A percentile compares a stretch with the other conserved stretches of the same genome.
These are phyloP conservation scores for Tursiops truncatus DNA, from an alignment of 2,113 vertebrate species.

Conservation along the genomic window DNA sequence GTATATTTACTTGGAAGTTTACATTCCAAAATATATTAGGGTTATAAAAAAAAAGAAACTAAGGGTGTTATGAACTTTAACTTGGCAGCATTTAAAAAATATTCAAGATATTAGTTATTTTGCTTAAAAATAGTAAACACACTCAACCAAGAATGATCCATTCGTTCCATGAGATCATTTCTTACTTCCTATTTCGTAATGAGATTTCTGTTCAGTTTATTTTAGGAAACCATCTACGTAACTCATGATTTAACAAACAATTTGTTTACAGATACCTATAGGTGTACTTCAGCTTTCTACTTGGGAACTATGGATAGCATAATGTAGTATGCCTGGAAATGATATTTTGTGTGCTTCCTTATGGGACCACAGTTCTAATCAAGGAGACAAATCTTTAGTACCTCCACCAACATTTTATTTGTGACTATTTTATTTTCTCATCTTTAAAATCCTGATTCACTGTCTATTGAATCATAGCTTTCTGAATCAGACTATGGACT, in stretches of 20 bases:
- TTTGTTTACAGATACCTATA: background rate
- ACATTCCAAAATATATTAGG: background rate
- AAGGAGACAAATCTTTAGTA: background rate
- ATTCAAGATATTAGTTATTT: background rate
- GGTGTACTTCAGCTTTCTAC: background rate
- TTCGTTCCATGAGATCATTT: background rate
- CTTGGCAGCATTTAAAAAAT: background rate
- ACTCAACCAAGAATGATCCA: background rate
- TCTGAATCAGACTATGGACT: constrained; percentile 11
- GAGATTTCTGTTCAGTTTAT: constrained; percentile 31
- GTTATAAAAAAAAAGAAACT: background rate
- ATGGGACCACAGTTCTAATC: background rate
- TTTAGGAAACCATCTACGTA: constrained; percentile 36
- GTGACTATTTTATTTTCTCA: constrained; percentile 33
- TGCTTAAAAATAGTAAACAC: background rate
- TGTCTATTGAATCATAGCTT: constrained; percentile 8
- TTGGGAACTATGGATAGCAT: background rate
- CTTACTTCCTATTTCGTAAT: background rate
- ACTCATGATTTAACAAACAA: background rate
- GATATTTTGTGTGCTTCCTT: background rate
- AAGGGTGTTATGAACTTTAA: background rate
- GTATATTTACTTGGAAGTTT: constrained; percentile 3
- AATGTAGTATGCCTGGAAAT: background rate
- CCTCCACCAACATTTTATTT: background rate
- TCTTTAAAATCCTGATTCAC: background rate